Evolutionary conservation across 2,797 vertebrate species (phyloP).

Genomic region (Tamandua tetradactyla): DNA sequence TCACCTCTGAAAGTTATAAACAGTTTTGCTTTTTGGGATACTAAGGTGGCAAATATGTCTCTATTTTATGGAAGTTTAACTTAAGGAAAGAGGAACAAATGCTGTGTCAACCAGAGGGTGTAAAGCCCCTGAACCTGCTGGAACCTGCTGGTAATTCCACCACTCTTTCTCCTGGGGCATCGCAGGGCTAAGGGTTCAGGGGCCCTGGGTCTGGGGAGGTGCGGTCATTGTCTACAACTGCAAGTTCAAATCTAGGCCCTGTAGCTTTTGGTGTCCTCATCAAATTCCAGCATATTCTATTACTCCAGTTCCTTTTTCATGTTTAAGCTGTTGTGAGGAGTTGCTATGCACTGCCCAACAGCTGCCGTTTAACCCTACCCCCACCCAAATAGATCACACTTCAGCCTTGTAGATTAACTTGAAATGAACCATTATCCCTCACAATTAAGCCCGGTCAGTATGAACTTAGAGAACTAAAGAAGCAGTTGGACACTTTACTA

Average conservation of each 20-base stretch:
- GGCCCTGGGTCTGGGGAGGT: neutral
- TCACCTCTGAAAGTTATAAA: neutral
- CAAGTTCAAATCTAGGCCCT: slow-evolving; percentile 51
- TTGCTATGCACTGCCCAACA: slow-evolving; percentile 66
- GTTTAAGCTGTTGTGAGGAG: slow-evolving; percentile 67
- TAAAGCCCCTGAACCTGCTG: neutral
- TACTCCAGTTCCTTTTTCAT: slow-evolving; percentile 63
- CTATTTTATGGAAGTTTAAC: neutral
- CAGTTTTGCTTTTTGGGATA: neutral
- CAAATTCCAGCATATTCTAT: slow-evolving; percentile 75
- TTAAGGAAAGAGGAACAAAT: neutral
- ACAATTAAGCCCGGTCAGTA: slow-evolving; percentile 43
- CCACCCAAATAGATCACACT: slow-evolving; percentile 14
- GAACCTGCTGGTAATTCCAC: neutral
- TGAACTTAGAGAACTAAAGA: slow-evolving; percentile 34
- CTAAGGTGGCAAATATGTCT: neutral
- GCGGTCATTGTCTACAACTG: slow-evolving; percentile 45
- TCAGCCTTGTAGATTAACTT: slow-evolving; percentile 63
- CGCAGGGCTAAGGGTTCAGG: neutral
- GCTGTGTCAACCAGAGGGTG: neutral
- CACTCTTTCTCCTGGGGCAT: neutral
- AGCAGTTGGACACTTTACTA: neutral
- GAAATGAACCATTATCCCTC: slow-evolving; percentile 62
- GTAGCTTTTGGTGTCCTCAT: slow-evolving; percentile 36
- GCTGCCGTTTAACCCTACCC: slow-evolving; percentile 44